Base-by-base conservation (phyloP, 2,888 invertebrate genomes). In the Drosophila multiciliata region DNA sequence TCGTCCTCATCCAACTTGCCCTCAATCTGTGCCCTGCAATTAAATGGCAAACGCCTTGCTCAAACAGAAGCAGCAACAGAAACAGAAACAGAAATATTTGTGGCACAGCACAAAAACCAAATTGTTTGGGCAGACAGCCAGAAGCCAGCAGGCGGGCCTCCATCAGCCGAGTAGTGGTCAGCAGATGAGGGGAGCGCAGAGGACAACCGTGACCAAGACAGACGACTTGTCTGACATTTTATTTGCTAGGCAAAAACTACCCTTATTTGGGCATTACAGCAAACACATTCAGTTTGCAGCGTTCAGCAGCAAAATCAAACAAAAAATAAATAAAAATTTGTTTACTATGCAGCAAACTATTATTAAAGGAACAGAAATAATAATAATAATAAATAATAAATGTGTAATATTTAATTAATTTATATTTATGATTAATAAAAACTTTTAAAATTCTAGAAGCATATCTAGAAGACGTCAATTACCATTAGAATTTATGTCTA, bases 21-120 rank as follows among this genome's bases (percentile, higher is more conserved):
- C 68, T 35, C 50, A 71, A 68, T 54, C 70, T 48, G 38, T 20
- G 33, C 29, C 40, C 58, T 2, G 88, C 80, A 88, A 85, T 85
- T 83, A 85, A 85, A 85, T 77, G 73, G 73, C 81, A 75, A 85
- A 83, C 80, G 83, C 86, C 88, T 83, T 69, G 84, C 64, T 66
- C 64, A 61, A 63, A 45, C 45, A 45, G n/a, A 20, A 45, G 12
- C 57, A 69, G 29, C 15, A 86, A 77, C 68, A 74, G 35, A 36
- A 36, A 36, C 80, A 85, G 83, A 26, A 26, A 83, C 68, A 82
- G 69, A 73, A 81, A 65, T 66, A 61, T 65, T 69, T 54, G 64
- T 68, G 71, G 69, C 79, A 38, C 57, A 62, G 35, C 52, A 70
- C 66, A 54, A 66, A 40, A 62, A 50, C 67, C 62, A 73, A 79